Conservation (phyloP, 2,888 invertebrate species). For the Pterobdella sp. region DNA sequence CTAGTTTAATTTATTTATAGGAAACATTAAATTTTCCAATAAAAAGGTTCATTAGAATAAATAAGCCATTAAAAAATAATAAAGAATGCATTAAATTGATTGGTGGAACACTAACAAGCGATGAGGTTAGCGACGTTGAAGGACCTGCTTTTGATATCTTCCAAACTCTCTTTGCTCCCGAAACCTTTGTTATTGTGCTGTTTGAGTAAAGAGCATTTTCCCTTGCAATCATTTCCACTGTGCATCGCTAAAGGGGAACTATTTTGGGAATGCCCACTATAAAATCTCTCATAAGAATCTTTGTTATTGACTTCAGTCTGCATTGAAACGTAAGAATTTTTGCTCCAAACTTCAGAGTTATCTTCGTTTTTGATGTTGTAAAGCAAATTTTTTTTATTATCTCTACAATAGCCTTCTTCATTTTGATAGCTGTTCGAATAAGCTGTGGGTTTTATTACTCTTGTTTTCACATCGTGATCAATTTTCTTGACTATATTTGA, state of each 20-base stretch:
- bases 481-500: not conserved
- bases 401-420: not conserved
- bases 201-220: too few relatives aligned
- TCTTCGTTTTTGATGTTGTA: not conserved
- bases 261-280: too few relatives aligned
- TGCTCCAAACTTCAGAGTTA: not conserved
- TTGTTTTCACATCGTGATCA: not conserved
- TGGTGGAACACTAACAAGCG: not conserved
- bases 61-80: too few relatives aligned
- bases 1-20: too few relatives aligned
- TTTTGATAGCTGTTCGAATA: not conserved
- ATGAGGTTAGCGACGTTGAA: slow-evolving; percentile 7
- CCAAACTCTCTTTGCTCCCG: not conserved
- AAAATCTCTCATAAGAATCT: not conserved
- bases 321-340: not conserved
- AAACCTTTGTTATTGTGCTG: not conserved
- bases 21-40: too few relatives aligned
- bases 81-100: too few relatives aligned
- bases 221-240: too few relatives aligned
- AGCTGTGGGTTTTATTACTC: not conserved
- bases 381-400: not conserved
- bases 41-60: too few relatives aligned
- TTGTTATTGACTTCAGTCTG: not conserved
- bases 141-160: not conserved
- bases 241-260: not conserved